These are phyloP conservation scores for Pomatorhinus ruficollis DNA, from an alignment of 2,113 vertebrate species.

Conservation along the genomic window DNA sequence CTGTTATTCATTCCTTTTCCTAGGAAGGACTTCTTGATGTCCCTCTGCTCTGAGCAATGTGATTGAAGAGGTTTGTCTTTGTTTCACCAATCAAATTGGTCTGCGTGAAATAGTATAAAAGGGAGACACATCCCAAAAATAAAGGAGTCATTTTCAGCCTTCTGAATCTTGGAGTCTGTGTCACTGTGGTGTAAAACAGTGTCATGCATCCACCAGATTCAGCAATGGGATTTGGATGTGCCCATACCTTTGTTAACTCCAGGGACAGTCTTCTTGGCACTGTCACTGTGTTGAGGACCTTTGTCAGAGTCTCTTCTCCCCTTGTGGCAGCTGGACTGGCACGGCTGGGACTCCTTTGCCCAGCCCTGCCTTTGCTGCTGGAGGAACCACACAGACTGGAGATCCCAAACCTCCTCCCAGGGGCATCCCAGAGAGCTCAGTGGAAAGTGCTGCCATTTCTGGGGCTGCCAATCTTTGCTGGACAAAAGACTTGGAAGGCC, in stretches of 20 bases:
- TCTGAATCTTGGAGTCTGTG: no score
- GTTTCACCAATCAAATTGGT: no score
- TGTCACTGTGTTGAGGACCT: background rate
- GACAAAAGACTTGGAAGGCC: background rate
- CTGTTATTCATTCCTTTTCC: no score
- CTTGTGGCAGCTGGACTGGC: background rate
- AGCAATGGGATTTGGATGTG: background rate
- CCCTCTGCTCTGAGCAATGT: no score
- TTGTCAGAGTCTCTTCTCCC: background rate
- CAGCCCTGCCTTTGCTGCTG: background rate
- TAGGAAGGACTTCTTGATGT: no score
- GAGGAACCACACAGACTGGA: rapidly evolving
- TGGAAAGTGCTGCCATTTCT: background rate
- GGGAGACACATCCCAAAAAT: no score
- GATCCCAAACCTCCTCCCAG: background rate
- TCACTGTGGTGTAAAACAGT: no score
- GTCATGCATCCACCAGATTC: background rate
- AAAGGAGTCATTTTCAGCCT: no score
- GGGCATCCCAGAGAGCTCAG: background rate
- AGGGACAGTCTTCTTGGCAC: background rate
- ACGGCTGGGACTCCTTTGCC: background rate
- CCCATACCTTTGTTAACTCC: background rate
- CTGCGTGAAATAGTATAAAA: no score
- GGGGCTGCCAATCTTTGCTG: background rate
- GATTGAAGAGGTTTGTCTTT: no score